Conservation (phyloP, 2,888 invertebrate species). For the Tetrapedia diversipes region DNA sequence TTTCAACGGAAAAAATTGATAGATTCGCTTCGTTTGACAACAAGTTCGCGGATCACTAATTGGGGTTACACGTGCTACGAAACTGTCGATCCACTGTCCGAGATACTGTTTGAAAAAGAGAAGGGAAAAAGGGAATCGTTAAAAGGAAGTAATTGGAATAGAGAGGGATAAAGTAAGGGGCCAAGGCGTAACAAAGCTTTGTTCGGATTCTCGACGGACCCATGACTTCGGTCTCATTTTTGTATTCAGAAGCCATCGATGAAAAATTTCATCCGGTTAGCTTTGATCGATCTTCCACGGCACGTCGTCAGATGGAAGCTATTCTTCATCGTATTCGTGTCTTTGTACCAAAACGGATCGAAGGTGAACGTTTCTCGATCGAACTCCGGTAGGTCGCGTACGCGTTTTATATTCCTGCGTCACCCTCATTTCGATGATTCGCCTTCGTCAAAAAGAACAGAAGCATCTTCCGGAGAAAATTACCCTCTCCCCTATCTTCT, state of each 20-base stretch:
- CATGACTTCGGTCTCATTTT: conserved; percentile 30
- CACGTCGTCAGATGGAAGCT: conserved; percentile 44
- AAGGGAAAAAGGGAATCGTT: not conserved
- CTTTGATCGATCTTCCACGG: conserved; percentile 58
- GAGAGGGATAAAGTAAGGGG: not conserved
- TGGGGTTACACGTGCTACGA: too few species aligned
- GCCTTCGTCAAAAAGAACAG: not conserved
- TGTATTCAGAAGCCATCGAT: conserved; percentile 53
- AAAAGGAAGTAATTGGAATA: not conserved
- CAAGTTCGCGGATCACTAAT: too few species aligned
- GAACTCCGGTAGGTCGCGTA: conserved; percentile 20
- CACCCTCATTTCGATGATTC: conserved; percentile 3
- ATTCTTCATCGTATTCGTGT: conserved; percentile 54
- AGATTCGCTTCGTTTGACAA: not conserved
- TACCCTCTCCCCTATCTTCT: not conserved
- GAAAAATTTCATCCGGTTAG: conserved; percentile 63
- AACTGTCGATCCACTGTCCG: not conserved
- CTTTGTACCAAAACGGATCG: conserved; percentile 46
- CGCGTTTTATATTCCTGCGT: conserved; percentile 24
- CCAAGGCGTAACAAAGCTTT: conserved; percentile 10
- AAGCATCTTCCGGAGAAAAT: not conserved
- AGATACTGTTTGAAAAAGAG: too few species aligned
- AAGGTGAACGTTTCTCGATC: conserved; percentile 45
- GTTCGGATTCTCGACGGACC: not conserved
- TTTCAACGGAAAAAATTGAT: not conserved